phyloP scores from a whole-genome alignment of 1,140 invertebrate species.

The Heliconius eleuchia region DNA sequence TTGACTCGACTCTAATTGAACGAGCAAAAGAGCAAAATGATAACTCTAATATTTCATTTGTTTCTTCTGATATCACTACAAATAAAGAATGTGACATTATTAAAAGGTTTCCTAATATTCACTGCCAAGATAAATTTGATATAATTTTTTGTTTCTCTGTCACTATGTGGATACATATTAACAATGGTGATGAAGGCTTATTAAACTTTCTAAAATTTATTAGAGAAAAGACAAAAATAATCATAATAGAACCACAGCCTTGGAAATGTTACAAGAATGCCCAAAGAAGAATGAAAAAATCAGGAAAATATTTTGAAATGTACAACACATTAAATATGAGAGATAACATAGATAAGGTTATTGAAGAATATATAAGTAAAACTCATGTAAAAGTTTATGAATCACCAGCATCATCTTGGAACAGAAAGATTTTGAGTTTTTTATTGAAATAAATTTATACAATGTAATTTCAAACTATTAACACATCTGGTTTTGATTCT shows the following conservation, averaged over 20 bases:
- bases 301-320: slow-evolving; percentile 83
- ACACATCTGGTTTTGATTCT: slow-evolving; percentile 41
- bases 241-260: slow-evolving; percentile 90
- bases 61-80: slow-evolving; percentile 84
- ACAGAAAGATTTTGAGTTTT: slow-evolving; percentile 84
- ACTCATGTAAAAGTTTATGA: slow-evolving; percentile 82
- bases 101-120: slow-evolving; percentile 67
- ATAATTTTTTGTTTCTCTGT: slow-evolving; percentile 90
- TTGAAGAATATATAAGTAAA: slow-evolving; percentile 82
- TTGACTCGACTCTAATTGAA: slow-evolving; percentile 87
- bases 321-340: slow-evolving; percentile 83
- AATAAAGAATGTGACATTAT: slow-evolving; percentile 66
- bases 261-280: slow-evolving; percentile 91
- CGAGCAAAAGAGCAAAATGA: slow-evolving; percentile 83
- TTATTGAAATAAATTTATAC: slow-evolving; percentile 26
- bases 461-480: slow-evolving; percentile 23
- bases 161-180: slow-evolving; percentile 94
- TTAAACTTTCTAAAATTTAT: slow-evolving; percentile 82
- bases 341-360: slow-evolving; percentile 82
- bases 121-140: slow-evolving; percentile 83
- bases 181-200: slow-evolving; percentile 88
- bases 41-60: slow-evolving; percentile 80
- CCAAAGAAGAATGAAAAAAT: slow-evolving; percentile 85
- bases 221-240: slow-evolving; percentile 77
- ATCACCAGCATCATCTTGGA: slow-evolving; percentile 84